phyloP scores from a whole-genome alignment of 2,888 invertebrate genomes.

The Agrochola litura region DNA sequence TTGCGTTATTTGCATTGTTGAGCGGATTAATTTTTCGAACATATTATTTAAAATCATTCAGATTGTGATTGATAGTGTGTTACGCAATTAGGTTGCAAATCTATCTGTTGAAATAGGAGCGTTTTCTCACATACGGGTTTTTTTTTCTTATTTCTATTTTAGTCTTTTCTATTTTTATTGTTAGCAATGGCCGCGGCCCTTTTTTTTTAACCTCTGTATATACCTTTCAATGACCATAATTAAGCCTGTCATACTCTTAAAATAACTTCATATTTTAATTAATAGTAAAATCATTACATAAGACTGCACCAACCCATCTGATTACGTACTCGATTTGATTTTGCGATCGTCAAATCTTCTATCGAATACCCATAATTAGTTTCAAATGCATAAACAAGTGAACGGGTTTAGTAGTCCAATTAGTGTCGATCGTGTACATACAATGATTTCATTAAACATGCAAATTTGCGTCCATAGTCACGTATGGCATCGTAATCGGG shows the following conservation, averaged over 20 bases:
- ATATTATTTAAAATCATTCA: too few relatives aligned
- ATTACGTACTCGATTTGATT: constrained; percentile 55
- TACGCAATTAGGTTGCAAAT: not conserved
- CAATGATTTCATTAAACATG: constrained; percentile 87
- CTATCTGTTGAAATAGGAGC: too few relatives aligned
- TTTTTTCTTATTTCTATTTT: too few relatives aligned
- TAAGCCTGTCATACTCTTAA: not conserved
- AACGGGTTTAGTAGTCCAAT: constrained; percentile 83
- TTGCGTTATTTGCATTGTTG: too few relatives aligned
- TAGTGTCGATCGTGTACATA: constrained; percentile 81
- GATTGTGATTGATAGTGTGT: too few relatives aligned
- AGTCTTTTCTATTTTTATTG: not conserved
- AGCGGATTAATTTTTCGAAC: too few relatives aligned
- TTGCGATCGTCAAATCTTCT: constrained; percentile 64
- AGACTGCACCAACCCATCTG: constrained; percentile 12
- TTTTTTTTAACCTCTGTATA: not conserved
- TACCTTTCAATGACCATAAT: not conserved
- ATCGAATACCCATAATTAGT: constrained; percentile 77
- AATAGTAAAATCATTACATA: not conserved
- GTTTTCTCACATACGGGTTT: too few relatives aligned
- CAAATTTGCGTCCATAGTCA: constrained; percentile 79
- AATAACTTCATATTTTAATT: not conserved
- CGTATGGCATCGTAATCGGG: constrained; percentile 76
- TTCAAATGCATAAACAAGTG: constrained; percentile 79
- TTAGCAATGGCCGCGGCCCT: not conserved